phyloP scores from a whole-genome alignment of 2,113 vertebrate species.

The Struthio camelus region DNA sequence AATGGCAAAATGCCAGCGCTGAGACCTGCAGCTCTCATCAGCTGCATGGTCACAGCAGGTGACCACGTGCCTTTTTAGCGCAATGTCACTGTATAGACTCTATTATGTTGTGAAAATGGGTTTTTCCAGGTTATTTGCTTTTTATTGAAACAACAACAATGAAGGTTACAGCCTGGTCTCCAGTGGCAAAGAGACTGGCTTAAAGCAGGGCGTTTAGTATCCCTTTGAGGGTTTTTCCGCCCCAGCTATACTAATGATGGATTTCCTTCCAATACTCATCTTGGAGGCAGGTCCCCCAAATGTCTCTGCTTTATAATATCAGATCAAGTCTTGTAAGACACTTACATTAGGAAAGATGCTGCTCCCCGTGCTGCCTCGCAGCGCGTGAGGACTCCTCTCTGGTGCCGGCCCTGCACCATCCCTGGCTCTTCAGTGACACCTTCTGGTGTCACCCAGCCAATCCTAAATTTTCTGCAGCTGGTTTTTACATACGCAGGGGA shows the following conservation, averaged over 20 bases:
- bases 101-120: background rate
- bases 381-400: background rate
- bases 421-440: constrained; percentile 63
- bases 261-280: background rate
- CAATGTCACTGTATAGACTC: background rate
- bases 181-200: background rate
- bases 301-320: background rate
- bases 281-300: background rate
- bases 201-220: background rate
- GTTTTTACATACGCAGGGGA: background rate
- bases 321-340: background rate
- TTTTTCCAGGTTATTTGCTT: background rate
- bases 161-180: background rate
- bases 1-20: constrained; percentile 47
- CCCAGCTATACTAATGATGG: background rate
- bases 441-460: constrained; percentile 28
- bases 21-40: background rate
- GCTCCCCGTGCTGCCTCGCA: no score
- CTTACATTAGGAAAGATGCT: background rate
- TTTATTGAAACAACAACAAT: background rate
- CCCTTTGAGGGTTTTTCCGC: background rate
- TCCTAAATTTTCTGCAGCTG: background rate
- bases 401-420: background rate
- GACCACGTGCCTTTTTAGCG: background rate
- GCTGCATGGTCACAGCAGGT: background rate